phyloP scores from a whole-genome alignment of 2,797 vertebrate genomes.

The Helarctos malayanus region DNA sequence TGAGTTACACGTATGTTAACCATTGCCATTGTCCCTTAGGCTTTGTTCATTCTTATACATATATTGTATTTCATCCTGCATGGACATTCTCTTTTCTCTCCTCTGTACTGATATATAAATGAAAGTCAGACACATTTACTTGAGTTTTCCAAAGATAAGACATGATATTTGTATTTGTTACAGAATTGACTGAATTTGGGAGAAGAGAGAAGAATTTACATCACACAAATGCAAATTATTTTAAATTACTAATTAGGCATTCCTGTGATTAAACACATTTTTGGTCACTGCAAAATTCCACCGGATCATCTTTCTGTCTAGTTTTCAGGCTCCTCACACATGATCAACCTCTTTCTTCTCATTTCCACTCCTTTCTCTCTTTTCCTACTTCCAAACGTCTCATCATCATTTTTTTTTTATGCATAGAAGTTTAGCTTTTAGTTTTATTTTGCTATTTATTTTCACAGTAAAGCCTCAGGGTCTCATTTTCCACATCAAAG shows the following conservation, averaged over 20 bases:
- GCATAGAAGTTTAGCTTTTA: background rate
- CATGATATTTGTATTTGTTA: background rate
- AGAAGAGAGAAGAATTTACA: background rate
- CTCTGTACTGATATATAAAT: background rate
- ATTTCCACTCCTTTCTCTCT: background rate
- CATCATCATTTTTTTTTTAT: background rate
- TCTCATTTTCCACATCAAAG: slow-evolving; percentile 64
- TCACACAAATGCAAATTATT: background rate
- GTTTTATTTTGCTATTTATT: slow-evolving; percentile 25
- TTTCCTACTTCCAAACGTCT: background rate
- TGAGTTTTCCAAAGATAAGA: background rate
- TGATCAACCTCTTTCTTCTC: background rate
- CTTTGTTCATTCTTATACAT: background rate
- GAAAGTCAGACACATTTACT: background rate
- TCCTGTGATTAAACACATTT: background rate
- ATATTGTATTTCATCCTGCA: background rate
- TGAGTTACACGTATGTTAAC: background rate
- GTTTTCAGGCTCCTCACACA: background rate
- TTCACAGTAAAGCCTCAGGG: background rate
- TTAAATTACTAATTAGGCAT: background rate
- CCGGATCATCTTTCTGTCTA: background rate
- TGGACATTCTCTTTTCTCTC: background rate
- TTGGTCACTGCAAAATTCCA: background rate
- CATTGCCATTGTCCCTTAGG: background rate
- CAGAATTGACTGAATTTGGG: background rate